A percentile compares a stretch with the other conserved stretches of the same genome.
phyloP scores from a whole-genome alignment of 1,140 invertebrate species.

The Halesus radiatus region DNA sequence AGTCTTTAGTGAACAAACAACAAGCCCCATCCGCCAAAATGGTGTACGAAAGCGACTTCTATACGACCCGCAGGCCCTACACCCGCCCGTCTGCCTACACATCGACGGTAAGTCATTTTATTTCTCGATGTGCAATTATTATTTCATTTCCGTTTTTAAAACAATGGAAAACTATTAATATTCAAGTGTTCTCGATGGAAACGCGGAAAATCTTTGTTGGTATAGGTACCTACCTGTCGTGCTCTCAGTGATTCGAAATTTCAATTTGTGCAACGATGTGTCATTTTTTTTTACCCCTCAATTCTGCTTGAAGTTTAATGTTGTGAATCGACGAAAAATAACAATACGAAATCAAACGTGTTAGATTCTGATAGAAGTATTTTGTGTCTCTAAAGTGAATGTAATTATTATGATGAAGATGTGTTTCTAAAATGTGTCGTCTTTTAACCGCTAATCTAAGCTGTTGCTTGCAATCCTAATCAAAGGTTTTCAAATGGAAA shows the following conservation, averaged over 20 bases:
- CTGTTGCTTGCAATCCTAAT: slow-evolving; percentile 7
- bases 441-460: slow-evolving; percentile 11
- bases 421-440: slow-evolving; percentile 27
- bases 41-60: slow-evolving; percentile 92
- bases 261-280: slow-evolving; percentile 6
- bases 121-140: slow-evolving; percentile 54
- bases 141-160: background rate
- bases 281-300: background rate
- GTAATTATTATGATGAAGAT: background rate
- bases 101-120: slow-evolving; percentile 80
- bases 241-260: slow-evolving; percentile 3
- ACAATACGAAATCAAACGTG: background rate
- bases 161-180: background rate
- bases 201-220: slow-evolving; percentile 56
- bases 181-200: slow-evolving; percentile 53
- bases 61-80: slow-evolving; percentile 87
- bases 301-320: background rate
- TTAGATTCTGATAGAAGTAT: background rate
- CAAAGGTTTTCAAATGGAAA: slow-evolving; percentile 30
- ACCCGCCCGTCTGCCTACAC: slow-evolving; percentile 80
- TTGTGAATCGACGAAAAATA: background rate
- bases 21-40: slow-evolving; percentile 71
- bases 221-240: slow-evolving; percentile 4
- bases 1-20: slow-evolving; percentile 51
- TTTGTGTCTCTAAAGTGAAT: slow-evolving; percentile 31